A percentile compares a stretch with the other conserved stretches of the same genome.
These are phyloP conservation scores for Nymphalis io DNA, from an alignment of 1,140 invertebrate genomes.

Conservation along the genomic window DNA sequence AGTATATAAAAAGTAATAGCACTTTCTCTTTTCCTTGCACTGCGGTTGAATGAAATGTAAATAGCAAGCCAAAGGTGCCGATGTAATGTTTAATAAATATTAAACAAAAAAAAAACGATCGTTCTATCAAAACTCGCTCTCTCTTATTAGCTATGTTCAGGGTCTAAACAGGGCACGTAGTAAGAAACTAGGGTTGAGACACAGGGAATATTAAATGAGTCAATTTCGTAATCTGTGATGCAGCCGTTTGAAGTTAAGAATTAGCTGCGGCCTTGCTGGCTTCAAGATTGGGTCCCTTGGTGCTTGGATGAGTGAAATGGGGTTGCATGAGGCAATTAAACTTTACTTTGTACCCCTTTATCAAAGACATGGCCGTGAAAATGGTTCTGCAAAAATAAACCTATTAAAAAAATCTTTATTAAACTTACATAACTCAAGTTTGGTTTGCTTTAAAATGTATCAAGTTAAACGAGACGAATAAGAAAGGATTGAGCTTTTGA, in stretches of 20 bases:
- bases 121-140: background rate
- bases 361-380: constrained; percentile 10
- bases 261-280: constrained; percentile 13
- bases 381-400: background rate
- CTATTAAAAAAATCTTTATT: background rate
- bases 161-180: constrained; percentile 10
- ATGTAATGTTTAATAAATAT: constrained; percentile 4
- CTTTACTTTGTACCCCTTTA: constrained; percentile 17
- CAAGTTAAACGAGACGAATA: too few species aligned
- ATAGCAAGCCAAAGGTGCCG: too few species aligned
- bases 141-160: background rate
- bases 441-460: too few species aligned
- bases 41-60: too few species aligned
- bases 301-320: constrained; percentile 17
- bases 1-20: too few species aligned
- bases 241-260: constrained; percentile 34
- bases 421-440: background rate
- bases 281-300: constrained; percentile 31
- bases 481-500: too few species aligned
- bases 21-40: too few species aligned
- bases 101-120: background rate
- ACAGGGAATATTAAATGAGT: constrained; percentile 71
- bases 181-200: constrained; percentile 41
- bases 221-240: constrained; percentile 61
- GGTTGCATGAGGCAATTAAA: constrained; percentile 21